Percentiles rank a stretch among this genome's conserved stretches.
Conservation (phyloP, 2,888 invertebrate species). For the Latrodectus elegans region DNA sequence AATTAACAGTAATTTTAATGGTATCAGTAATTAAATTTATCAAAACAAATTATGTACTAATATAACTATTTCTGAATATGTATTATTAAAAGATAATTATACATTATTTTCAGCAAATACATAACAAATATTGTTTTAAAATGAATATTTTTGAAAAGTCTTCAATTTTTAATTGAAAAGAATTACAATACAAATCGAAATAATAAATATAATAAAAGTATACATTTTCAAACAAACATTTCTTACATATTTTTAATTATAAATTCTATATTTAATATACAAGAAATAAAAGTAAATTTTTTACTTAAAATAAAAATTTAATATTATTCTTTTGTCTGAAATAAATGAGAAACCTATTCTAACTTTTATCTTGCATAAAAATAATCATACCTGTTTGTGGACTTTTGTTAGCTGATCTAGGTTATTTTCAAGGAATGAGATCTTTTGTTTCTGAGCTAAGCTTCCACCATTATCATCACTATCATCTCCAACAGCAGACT, state of each 20-base stretch:
- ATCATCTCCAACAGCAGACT: conserved; percentile 80
- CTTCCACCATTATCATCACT: conserved; percentile 92
- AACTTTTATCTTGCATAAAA: background rate
- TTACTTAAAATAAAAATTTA: background rate
- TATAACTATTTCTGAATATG: too few species aligned
- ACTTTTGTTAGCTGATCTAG: conserved; percentile 97
- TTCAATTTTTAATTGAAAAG: too few species aligned
- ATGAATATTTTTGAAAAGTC: too few species aligned
- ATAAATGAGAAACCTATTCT: background rate
- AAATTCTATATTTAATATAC: background rate
- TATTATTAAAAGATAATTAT: too few species aligned
- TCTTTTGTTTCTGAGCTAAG: conserved; percentile 98
- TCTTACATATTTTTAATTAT: too few species aligned
- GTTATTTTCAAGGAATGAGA: conserved; percentile 99
- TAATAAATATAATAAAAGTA: background rate
- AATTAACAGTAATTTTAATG: too few species aligned
- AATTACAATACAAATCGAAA: background rate
- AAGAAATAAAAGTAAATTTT: background rate
- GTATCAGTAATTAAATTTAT: too few species aligned
- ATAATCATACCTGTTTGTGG: conserved; percentile 77
- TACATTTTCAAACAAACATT: too few species aligned
- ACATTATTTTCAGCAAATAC: too few species aligned
- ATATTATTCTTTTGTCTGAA: background rate
- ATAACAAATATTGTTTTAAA: too few species aligned
- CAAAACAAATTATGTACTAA: too few species aligned